Conservation (phyloP, 2,888 invertebrate species). For the Chrysopilus asiliformis region DNA sequence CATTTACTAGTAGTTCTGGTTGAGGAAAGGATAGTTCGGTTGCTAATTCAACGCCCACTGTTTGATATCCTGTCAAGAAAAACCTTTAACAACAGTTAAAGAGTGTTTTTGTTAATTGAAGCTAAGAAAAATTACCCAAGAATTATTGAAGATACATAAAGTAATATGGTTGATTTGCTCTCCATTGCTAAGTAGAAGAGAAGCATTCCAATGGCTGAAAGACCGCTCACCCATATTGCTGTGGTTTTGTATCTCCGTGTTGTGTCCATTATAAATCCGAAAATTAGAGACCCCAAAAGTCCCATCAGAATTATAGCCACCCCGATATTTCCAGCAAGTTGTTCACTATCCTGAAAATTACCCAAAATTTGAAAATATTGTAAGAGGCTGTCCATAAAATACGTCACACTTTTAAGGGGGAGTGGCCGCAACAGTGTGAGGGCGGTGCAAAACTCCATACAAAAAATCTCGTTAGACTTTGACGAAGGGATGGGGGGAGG, state of each 20-base stretch:
- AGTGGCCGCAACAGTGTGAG: too few species aligned
- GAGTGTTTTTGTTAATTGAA: not conserved
- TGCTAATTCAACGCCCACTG: slow-evolving; percentile 60
- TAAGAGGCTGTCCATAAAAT: too few species aligned
- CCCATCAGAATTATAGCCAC: slow-evolving; percentile 48
- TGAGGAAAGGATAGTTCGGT: slow-evolving; percentile 61
- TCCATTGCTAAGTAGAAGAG: slow-evolving; percentile 43
- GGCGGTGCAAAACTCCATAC: too few species aligned
- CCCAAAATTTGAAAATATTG: slow-evolving; percentile 3
- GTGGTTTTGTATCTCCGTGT: slow-evolving; percentile 53
- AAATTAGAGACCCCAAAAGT: slow-evolving; percentile 47
- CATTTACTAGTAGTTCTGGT: slow-evolving; percentile 54
- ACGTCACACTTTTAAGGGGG: too few species aligned
- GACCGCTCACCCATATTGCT: slow-evolving; percentile 39
- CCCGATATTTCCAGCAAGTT: slow-evolving; percentile 48
- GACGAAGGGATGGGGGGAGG: too few species aligned
- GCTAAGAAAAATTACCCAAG: slow-evolving; percentile 38
- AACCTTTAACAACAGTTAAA: slow-evolving; percentile 40
- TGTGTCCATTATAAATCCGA: slow-evolving; percentile 49
- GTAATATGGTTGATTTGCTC: slow-evolving; percentile 34
- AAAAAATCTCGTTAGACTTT: too few species aligned
- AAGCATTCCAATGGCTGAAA: slow-evolving; percentile 47
- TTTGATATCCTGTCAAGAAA: slow-evolving; percentile 61
- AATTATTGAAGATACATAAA: slow-evolving; percentile 41
- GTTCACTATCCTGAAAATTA: slow-evolving; percentile 33